Conservation (phyloP, 2,888 invertebrate genomes). For the Cremastinae sp. region DNA sequence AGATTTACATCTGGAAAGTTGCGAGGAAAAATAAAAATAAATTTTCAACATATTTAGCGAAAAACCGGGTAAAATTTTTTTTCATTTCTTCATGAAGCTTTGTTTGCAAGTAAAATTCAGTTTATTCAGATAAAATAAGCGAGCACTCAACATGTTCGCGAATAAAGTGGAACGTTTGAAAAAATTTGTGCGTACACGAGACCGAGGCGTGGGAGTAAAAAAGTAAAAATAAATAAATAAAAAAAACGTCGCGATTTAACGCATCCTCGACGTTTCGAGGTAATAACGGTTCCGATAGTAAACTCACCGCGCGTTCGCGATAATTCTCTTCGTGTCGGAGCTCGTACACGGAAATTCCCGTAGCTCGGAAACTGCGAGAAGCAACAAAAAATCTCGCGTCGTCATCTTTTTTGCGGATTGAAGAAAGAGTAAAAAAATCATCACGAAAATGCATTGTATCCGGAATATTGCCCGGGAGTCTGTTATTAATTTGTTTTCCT, state of each 20-base stretch:
- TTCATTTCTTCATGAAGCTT: too few relatives aligned
- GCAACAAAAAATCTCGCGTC: slow-evolving; percentile 7
- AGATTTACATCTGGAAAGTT: too few relatives aligned
- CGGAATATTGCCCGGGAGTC: slow-evolving; percentile 21
- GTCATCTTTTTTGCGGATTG: background rate
- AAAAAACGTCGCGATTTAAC: slow-evolving; percentile 26
- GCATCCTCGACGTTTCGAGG: slow-evolving; percentile 50
- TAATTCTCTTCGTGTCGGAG: slow-evolving; percentile 33
- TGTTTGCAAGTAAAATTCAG: too few relatives aligned
- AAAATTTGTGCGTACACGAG: slow-evolving; percentile 26
- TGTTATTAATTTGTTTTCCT: slow-evolving; percentile 56
- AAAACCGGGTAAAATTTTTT: too few relatives aligned
- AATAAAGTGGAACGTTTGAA: too few relatives aligned
- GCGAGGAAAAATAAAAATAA: background rate
- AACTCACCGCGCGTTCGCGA: slow-evolving; percentile 36
- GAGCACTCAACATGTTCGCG: slow-evolving; percentile 30
- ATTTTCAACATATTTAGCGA: background rate
- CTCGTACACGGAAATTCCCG: slow-evolving; percentile 28
- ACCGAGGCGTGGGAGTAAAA: slow-evolving; percentile 35
- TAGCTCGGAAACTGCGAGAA: slow-evolving; percentile 4
- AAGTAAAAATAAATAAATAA: background rate
- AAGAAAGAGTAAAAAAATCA: slow-evolving; percentile 12
- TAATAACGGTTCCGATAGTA: slow-evolving; percentile 55
- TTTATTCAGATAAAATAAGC: background rate
- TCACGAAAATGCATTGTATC: slow-evolving; percentile 24